Evolutionary conservation across 1,140 invertebrate genomes (phyloP), one percentile per base, ranked within the genome.

Genomic region (Streblospio benedicti): DNA sequence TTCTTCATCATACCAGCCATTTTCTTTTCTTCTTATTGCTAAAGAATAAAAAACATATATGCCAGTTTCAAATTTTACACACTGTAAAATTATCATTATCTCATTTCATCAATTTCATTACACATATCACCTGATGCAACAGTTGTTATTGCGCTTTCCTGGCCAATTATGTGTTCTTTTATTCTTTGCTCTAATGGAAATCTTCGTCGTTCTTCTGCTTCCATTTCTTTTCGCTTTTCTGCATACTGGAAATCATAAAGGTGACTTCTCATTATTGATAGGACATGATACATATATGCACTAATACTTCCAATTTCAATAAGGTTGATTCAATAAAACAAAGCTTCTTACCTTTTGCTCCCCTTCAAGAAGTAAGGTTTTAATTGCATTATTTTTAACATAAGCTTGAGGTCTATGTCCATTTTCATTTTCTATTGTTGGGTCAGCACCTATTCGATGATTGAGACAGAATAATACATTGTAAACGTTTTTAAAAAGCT

Each of bases 11-110:
- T 85, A 80, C 84, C 84, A 85, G 9, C 92, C 91, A 83, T 93
- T 94, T 79, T 94, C 90, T 79, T 94, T 94, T 53, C 92, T 80
- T 65, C 91, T 80, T 30, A 94, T 88, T 43, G 90, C 89, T 85
- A 70, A n/a, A 66, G 57, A 69, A 71, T 12, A 12, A 41, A 41
- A 12, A 41, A 41, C n/a, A 41, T 12, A 12, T 12, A 41, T 41
- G 18, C 12, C n/a, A 41, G 18, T 41, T 12, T 41, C 38, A 41
- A 41, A 41, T 41, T 12, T 41, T 41, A 41, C n/a, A n/a, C 12
- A 12, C 38, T 41, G 12, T n/a, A 41, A 12, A 41, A 41, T 41
- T 41, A 41, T 12, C n/a, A 12, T 12, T n/a, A 41, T 12, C 12
- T 41, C 38, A 41, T 41, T 12, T n/a, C n/a, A n/a, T n/a, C n/a